A percentile compares a stretch with the other conserved stretches of the same genome.
Evolutionary conservation across 2,888 invertebrate species (phyloP).

Genomic region (Polymixis flavicincta): DNA sequence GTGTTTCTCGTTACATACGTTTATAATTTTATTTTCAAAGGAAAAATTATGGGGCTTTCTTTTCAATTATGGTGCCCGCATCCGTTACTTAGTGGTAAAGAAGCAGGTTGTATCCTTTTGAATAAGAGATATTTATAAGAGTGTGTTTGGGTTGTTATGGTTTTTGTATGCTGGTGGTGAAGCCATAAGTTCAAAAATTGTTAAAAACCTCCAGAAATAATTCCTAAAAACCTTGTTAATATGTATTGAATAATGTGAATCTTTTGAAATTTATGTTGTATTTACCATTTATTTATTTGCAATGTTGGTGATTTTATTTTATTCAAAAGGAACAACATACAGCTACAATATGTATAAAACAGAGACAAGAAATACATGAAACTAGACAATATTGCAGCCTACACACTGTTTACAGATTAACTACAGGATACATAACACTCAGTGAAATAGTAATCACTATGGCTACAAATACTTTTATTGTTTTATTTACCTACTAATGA

Average conservation of each 20-base stretch:
- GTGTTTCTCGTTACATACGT: conserved; percentile 11
- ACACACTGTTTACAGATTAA: too few species aligned
- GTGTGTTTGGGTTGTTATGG: not conserved
- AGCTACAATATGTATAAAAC: too few species aligned
- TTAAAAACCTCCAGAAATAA: not conserved
- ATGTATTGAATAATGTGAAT: not conserved
- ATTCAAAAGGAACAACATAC: too few species aligned
- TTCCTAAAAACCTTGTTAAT: not conserved
- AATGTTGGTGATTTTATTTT: too few species aligned
- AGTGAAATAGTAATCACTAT: too few species aligned
- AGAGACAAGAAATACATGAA: too few species aligned
- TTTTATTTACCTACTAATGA: too few species aligned
- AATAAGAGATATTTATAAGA: not conserved
- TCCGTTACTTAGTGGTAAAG: conserved; percentile 45
- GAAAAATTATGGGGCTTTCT: conserved; percentile 39
- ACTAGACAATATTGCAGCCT: too few species aligned
- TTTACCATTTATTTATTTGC: not conserved
- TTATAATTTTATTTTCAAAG: conserved; percentile 46
- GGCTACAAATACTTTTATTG: too few species aligned
- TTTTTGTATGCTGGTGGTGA: not conserved
- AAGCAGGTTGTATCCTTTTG: not conserved
- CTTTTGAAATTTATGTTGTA: not conserved
- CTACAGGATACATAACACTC: too few species aligned
- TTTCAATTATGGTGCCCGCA: conserved; percentile 46
- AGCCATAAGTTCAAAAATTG: not conserved